A percentile compares a stretch with the other conserved stretches of the same genome.
phyloP scores from a whole-genome alignment of 2,888 invertebrate species.

The Ceraclea dissimilis region DNA sequence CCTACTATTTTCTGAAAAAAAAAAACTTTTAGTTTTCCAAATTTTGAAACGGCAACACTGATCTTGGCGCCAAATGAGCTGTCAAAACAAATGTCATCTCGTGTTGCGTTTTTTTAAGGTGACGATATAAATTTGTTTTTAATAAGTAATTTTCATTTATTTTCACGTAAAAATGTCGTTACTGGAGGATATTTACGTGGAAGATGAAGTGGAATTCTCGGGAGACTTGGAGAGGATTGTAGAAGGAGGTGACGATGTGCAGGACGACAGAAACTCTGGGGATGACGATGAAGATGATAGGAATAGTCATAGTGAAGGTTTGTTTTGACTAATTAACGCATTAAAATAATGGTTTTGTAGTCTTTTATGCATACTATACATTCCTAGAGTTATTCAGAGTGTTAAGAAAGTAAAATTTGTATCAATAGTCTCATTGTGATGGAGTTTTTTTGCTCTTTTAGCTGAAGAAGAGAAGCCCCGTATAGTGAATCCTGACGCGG shows the following conservation, averaged over 20 bases:
- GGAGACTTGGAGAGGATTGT: slow-evolving; percentile 38
- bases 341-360: too few species aligned
- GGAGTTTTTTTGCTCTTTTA: slow-evolving; percentile 7
- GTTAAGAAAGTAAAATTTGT: not conserved
- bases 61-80: too few species aligned
- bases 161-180: slow-evolving; percentile 38
- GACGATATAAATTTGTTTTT: not conserved
- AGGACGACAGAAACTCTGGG: slow-evolving; percentile 36
- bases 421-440: not conserved
- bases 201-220: slow-evolving; percentile 40
- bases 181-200: slow-evolving; percentile 42
- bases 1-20: too few species aligned
- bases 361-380: not conserved
- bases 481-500: slow-evolving; percentile 42
- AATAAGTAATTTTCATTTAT: too few species aligned
- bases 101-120: not conserved
- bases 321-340: not conserved
- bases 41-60: too few species aligned
- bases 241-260: slow-evolving; percentile 43
- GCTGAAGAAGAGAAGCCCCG: slow-evolving; percentile 27
- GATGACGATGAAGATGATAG: slow-evolving; percentile 36
- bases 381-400: not conserved
- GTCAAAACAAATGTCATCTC: too few species aligned
- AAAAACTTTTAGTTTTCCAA: too few species aligned
- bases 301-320: slow-evolving; percentile 29